Conservation (phyloP, 2,888 invertebrate genomes). For the Furcula furcula region DNA sequence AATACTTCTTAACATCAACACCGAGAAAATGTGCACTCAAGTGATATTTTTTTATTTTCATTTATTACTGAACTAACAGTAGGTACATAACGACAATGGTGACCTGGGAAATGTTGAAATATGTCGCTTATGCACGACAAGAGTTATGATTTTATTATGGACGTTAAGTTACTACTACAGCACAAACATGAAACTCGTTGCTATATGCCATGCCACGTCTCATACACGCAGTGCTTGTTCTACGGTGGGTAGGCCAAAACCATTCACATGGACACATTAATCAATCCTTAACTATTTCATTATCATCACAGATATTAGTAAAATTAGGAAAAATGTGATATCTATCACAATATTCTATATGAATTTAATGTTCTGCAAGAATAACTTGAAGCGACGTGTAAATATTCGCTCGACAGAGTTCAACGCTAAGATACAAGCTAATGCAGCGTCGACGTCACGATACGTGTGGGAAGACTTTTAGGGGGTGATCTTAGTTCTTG, state of each 20-base stretch:
- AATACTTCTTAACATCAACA: constrained; percentile 24
- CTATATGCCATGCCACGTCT: constrained; percentile 29
- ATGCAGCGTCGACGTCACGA: constrained; percentile 28
- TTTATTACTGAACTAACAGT: too few species aligned
- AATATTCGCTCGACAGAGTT: constrained; percentile 34
- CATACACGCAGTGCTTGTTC: constrained; percentile 34
- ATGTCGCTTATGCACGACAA: too few species aligned
- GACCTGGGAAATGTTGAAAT: too few species aligned
- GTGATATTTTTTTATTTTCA: constrained; percentile 18
- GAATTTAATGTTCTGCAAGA: constrained; percentile 46
- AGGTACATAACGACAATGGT: too few species aligned
- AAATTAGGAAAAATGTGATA: constrained; percentile 67
- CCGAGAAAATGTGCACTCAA: constrained; percentile 30
- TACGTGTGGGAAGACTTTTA: constrained; percentile 30
- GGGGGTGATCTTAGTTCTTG: constrained; percentile 65
- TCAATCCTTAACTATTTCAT: constrained; percentile 58
- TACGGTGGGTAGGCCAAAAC: constrained; percentile 70
- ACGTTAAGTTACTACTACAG: too few species aligned
- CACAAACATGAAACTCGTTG: constrained; percentile 40
- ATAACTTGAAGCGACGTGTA: constrained; percentile 41
- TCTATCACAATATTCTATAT: constrained; percentile 55
- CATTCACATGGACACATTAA: constrained; percentile 44
- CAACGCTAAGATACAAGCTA: constrained; percentile 45
- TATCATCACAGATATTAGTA: constrained; percentile 75
- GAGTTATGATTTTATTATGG: too few species aligned